Percentiles rank a stretch among this genome's conserved stretches.
Conservation (phyloP, 2,113 vertebrate genomes). For the Colossoma macropomum region DNA sequence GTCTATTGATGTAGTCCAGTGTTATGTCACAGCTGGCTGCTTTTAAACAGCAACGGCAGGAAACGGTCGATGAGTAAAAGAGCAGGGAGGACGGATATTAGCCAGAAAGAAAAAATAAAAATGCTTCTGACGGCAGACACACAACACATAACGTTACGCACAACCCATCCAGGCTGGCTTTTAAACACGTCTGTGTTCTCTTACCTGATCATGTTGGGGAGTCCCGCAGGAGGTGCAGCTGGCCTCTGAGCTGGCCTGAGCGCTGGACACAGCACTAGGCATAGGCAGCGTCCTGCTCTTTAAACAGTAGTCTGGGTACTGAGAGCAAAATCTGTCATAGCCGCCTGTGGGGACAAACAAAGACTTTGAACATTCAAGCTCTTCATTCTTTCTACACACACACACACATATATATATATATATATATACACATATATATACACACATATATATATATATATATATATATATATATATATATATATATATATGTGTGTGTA, state of each 20-base stretch:
- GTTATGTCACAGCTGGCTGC: constrained; percentile 54
- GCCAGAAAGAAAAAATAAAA: constrained; percentile 22
- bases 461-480: background rate
- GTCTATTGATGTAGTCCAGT: constrained; percentile 40
- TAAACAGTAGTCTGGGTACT: constrained; percentile 89
- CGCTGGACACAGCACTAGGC: constrained; percentile 76
- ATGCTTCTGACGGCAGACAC: constrained; percentile 45
- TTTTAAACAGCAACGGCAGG: constrained; percentile 48
- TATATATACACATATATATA: no score
- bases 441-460: no score
- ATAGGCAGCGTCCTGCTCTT: constrained; percentile 78
- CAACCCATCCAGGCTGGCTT: constrained; percentile 32
- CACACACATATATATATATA: no score
- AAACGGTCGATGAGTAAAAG: constrained; percentile 55
- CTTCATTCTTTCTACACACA: background rate
- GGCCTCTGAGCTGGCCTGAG: constrained; percentile 83
- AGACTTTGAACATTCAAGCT: background rate
- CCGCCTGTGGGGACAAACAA: constrained; percentile 79
- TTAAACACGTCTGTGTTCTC: background rate
- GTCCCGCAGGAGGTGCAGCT: constrained; percentile 93
- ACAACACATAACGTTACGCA: constrained; percentile 45
- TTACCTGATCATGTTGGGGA: constrained; percentile 94
- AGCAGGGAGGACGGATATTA: constrained; percentile 21
- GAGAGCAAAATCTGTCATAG: constrained; percentile 87
- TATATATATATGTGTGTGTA: no score